Conservation (phyloP, 2,888 invertebrate genomes). For the Zonitis immaculata region DNA sequence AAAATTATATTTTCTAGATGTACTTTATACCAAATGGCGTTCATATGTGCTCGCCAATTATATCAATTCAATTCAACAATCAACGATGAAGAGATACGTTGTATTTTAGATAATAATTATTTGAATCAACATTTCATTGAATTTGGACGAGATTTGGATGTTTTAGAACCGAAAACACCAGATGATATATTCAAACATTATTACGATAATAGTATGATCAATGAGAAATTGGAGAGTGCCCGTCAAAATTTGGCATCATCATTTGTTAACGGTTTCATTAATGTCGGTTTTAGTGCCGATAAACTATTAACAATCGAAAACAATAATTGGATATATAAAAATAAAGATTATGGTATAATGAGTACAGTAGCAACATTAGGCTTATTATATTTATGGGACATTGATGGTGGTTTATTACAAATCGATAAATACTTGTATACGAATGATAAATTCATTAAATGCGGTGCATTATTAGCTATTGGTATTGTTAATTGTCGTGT, state of each 20-base stretch:
- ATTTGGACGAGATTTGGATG: conserved; percentile 93
- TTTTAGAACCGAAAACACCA: conserved; percentile 98
- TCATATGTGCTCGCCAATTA: conserved; percentile 94
- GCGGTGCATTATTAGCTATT: conserved; percentile 92
- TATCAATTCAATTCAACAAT: conserved; percentile 74
- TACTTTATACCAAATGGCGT: conserved; percentile 89
- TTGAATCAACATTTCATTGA: conserved; percentile 90
- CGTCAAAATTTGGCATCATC: conserved; percentile 95
- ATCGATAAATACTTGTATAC: conserved; percentile 84
- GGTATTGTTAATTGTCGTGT: conserved; percentile 96
- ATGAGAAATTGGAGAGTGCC: conserved; percentile 80
- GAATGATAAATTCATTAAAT: conserved; percentile 70
- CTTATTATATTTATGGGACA: conserved; percentile 95
- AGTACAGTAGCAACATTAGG: conserved; percentile 97
- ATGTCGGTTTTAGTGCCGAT: conserved; percentile 95
- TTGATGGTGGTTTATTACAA: conserved; percentile 95
- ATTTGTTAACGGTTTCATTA: conserved; percentile 98
- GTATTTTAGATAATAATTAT: conserved; percentile 91
- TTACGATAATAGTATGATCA: conserved; percentile 63
- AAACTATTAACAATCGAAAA: conserved; percentile 84
- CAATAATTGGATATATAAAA: conserved; percentile 66
- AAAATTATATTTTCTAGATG: conserved; percentile 53
- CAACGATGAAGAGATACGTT: conserved; percentile 73
- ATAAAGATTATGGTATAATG: conserved; percentile 97
- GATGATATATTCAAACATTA: conserved; percentile 93